phyloP scores from a whole-genome alignment of 2,797 vertebrate species.

The Chelon labrosus region DNA sequence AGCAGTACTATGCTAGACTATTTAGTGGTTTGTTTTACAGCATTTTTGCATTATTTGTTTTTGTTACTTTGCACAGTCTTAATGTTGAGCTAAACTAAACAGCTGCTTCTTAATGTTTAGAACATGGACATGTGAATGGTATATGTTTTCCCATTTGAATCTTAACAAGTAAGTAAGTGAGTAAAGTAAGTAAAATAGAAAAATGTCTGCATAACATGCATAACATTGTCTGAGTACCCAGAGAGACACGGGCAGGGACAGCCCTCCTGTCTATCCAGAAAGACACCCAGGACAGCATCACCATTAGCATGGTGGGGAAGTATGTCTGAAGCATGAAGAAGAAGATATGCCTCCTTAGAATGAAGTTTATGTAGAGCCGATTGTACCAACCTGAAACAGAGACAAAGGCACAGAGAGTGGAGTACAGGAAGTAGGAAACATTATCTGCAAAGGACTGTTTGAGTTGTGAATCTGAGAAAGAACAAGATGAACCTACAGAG shows the following conservation, averaged over 20 bases:
- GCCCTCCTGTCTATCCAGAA: slow-evolving; percentile 95
- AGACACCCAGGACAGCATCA: slow-evolving; percentile 96
- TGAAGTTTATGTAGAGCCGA: slow-evolving; percentile 94
- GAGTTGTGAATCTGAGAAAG: slow-evolving; percentile 10
- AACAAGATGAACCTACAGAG: slow-evolving; percentile 6
- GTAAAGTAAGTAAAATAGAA: background rate
- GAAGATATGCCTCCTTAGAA: slow-evolving; percentile 93
- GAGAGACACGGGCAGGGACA: slow-evolving; percentile 92
- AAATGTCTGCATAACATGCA: background rate
- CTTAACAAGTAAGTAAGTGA: background rate
- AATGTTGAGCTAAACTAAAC: background rate
- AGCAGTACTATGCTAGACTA: too few relatives aligned
- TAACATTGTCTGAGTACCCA: slow-evolving; percentile 77
- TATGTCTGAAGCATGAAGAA: slow-evolving; percentile 97
- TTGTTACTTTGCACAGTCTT: background rate
- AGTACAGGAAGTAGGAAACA: background rate
- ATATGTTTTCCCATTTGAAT: background rate
- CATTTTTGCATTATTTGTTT: too few relatives aligned
- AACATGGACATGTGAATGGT: background rate
- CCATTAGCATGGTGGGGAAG: slow-evolving; percentile 95
- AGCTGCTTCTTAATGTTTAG: background rate
- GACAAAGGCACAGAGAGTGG: slow-evolving; percentile 23
- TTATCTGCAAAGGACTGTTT: background rate
- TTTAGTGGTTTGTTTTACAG: too few relatives aligned
- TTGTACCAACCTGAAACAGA: slow-evolving; percentile 91